Evolutionary conservation across 2,797 vertebrate species (phyloP).

Genomic region (Chelonia mydas): DNA sequence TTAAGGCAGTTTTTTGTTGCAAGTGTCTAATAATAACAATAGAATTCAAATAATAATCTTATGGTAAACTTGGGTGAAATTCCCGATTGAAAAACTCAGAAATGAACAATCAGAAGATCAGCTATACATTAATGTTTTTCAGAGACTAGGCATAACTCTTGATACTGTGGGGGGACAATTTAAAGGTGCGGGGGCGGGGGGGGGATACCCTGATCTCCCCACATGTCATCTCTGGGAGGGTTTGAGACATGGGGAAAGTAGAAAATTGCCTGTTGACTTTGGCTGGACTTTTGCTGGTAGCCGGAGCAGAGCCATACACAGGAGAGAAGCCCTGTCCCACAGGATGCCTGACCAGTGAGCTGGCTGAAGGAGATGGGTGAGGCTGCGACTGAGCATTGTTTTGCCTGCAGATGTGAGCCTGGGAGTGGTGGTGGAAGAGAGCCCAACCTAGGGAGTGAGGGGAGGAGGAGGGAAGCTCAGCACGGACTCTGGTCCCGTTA

Average conservation of each 20-base stretch:
- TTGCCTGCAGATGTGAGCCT: neutral
- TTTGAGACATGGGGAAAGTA: neutral
- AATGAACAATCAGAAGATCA: neutral
- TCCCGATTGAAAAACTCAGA: neutral
- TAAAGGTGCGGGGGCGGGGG: no score
- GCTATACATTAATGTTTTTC: neutral
- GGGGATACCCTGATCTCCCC: neutral
- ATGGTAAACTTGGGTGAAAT: neutral
- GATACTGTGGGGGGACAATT: no score
- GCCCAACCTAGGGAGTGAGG: neutral
- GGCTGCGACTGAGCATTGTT: neutral
- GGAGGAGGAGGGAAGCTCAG: neutral
- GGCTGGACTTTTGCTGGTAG: neutral
- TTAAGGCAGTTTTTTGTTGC: neutral
- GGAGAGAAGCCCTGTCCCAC: neutral
- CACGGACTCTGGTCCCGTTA: neutral
- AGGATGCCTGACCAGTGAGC: no score
- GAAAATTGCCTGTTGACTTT: neutral
- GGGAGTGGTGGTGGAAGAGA: neutral
- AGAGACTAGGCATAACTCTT: neutral
- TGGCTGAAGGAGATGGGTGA: no score
- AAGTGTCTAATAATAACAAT: neutral
- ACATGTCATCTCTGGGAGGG: neutral
- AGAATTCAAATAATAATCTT: neutral
- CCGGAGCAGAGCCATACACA: neutral